Evolutionary conservation across 2,888 invertebrate genomes (phyloP).

Genomic region (Phymatocera aterrima): DNA sequence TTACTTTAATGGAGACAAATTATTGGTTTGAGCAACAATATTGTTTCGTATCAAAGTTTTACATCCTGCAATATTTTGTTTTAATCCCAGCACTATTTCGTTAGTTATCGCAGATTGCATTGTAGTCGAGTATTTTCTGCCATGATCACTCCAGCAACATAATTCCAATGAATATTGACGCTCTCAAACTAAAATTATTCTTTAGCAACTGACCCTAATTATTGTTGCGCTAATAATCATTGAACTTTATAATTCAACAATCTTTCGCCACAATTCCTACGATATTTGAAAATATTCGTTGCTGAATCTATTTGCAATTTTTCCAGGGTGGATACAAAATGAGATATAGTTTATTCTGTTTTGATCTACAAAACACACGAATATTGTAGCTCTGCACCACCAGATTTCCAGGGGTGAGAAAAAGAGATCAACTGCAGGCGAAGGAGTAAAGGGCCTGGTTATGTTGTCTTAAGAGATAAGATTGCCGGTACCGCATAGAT

Average conservation of each 20-base stretch:
- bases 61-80: too few relatives aligned
- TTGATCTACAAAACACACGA: neutral
- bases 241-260: neutral
- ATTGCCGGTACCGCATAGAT: slow-evolving; percentile 35
- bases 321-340: neutral
- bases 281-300: neutral
- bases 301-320: neutral
- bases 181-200: too few relatives aligned
- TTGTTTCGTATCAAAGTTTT: too few relatives aligned
- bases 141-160: neutral
- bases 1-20: too few relatives aligned
- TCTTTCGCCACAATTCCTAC: neutral
- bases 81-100: too few relatives aligned
- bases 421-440: slow-evolving; percentile 30
- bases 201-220: too few relatives aligned
- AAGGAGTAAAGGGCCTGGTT: neutral
- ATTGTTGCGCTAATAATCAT: neutral
- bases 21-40: too few relatives aligned
- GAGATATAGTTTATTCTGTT: neutral
- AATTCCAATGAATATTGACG: neutral
- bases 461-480: slow-evolving; percentile 34
- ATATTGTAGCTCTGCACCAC: neutral
- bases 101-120: too few relatives aligned
- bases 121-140: too few relatives aligned
- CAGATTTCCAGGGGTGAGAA: neutral